A percentile compares a stretch with the other conserved stretches of the same genome.
phyloP scores from a whole-genome alignment of 1,140 invertebrate genomes.

The Drosophila pseudoobscura region DNA sequence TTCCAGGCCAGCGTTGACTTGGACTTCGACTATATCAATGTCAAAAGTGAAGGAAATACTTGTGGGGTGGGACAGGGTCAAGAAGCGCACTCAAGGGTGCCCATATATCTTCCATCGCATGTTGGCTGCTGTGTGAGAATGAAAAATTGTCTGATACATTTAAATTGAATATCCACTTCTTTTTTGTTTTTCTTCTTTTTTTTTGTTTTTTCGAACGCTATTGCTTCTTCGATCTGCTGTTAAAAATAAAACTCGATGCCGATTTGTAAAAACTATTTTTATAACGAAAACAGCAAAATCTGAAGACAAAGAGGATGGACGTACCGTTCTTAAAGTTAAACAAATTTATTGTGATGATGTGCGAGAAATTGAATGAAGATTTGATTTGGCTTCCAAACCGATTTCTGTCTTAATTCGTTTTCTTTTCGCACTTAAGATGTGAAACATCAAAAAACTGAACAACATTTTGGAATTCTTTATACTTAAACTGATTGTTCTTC shows the following conservation, averaged over 20 bases:
- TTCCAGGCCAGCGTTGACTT: no score
- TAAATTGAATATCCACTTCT: conserved; percentile 66
- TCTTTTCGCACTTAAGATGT: conserved; percentile 23
- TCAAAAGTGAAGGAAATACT: conserved; percentile 7
- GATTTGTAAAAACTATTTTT: conserved; percentile 76
- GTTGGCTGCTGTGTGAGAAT: conserved; percentile 22
- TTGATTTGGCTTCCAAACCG: conserved; percentile 14
- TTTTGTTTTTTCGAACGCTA: conserved; percentile 15
- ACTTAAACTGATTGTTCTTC: conserved; percentile 14
- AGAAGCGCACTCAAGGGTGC: conserved; percentile 10
- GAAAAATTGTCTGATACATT: conserved; percentile 72
- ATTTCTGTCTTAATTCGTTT: conserved; percentile 9
- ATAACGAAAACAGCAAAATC: conserved; percentile 47
- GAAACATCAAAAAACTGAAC: conserved; percentile 28
- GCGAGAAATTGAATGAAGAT: conserved; percentile 68
- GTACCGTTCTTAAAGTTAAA: conserved; percentile 48
- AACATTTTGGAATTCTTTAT: conserved; percentile 17
- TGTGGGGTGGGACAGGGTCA: no score
- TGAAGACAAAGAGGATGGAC: background rate
- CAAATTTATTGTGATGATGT: conserved; percentile 72
- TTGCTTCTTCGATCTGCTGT: conserved; percentile 23
- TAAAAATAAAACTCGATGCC: conserved; percentile 60
- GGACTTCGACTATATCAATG: conserved; percentile 17
- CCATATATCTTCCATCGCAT: conserved; percentile 18
- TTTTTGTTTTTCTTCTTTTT: conserved; percentile 1